Conservation (phyloP, 92 coral and sea anemone species). For the Umimayanthus chanpuru region DNA sequence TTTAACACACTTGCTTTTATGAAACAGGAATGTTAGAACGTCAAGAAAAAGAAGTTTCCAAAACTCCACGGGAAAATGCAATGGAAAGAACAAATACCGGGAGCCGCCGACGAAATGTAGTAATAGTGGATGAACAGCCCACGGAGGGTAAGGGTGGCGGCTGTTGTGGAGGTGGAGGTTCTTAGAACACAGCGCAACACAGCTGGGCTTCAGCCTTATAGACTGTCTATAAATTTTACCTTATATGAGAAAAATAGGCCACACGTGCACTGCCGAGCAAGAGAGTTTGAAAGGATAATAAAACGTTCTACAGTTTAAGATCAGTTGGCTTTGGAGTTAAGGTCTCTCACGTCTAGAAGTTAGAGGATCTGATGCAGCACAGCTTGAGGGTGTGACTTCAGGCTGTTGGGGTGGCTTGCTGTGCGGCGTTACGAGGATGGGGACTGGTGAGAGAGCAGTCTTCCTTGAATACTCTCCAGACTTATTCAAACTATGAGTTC, state of each 20-base stretch:
- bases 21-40: constrained; percentile 85
- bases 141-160: constrained; percentile 70
- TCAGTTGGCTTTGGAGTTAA: background rate
- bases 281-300: background rate
- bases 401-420: background rate
- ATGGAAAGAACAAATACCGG: constrained; percentile 58
- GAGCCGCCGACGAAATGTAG: constrained; percentile 82
- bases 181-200: constrained; percentile 17
- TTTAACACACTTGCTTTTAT: background rate
- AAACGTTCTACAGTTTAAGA: too few relatives aligned
- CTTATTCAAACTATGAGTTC: too few relatives aligned
- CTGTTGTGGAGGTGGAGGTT: constrained; percentile 69
- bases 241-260: background rate
- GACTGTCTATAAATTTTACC: constrained; percentile 18
- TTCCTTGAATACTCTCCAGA: too few relatives aligned
- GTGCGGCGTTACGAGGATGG: too few relatives aligned
- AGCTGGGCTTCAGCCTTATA: background rate
- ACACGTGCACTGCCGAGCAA: background rate
- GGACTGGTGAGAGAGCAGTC: too few relatives aligned
- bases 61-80: constrained; percentile 53
- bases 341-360: background rate
- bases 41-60: constrained; percentile 72
- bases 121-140: constrained; percentile 95
- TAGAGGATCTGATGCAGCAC: background rate
- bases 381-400: background rate